These are phyloP conservation scores for Camelus bactrianus DNA, from an alignment of 2,113 vertebrate genomes.

Conservation along the genomic window DNA sequence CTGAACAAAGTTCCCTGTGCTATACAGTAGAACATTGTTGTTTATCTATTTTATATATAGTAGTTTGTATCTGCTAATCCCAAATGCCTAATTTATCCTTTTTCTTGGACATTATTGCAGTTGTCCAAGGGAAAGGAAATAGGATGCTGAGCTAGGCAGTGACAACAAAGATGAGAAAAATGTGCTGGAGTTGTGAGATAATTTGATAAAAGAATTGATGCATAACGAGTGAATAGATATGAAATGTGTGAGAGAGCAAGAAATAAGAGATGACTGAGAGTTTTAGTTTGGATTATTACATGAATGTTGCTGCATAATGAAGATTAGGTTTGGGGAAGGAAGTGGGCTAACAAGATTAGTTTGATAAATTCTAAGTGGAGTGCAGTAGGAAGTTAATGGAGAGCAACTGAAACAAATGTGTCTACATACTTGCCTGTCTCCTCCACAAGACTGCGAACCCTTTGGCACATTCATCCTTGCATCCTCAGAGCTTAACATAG, in stretches of 20 bases:
- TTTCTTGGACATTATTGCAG: not conserved
- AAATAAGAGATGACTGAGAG: not conserved
- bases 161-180: not conserved
- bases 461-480: not conserved
- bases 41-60: too few relatives aligned
- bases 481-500: not conserved
- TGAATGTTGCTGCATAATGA: not conserved
- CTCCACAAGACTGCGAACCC: not conserved
- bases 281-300: not conserved
- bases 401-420: not conserved
- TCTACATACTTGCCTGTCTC: not conserved
- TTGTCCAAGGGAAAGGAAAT: not conserved
- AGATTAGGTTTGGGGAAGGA: not conserved
- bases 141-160: not conserved
- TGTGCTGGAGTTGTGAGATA: not conserved
- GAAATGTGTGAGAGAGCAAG: not conserved
- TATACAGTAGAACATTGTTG: too few relatives aligned
- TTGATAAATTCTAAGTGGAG: not conserved
- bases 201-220: not conserved
- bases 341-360: not conserved
- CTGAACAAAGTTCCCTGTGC: too few relatives aligned
- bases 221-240: not conserved
- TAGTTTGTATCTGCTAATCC: too few relatives aligned
- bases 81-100: too few relatives aligned
- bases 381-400: too few relatives aligned